phyloP scores from a whole-genome alignment of 2,797 vertebrate genomes.

The Xyrichtys novacula region DNA sequence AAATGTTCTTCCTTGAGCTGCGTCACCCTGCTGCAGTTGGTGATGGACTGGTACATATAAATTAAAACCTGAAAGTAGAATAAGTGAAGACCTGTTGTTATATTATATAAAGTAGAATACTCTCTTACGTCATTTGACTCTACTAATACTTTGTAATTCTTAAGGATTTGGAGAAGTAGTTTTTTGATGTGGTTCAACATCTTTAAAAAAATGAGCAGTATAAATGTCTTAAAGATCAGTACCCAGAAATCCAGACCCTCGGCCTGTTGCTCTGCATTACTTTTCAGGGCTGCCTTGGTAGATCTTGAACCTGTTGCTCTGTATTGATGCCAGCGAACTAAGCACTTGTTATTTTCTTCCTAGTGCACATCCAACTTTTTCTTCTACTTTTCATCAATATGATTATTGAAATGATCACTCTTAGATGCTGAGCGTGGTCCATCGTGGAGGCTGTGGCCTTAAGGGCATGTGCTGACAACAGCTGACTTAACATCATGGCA shows the following conservation, averaged over 20 bases:
- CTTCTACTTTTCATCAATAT: conserved; percentile 27
- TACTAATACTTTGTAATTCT: background rate
- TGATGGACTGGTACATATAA: no score
- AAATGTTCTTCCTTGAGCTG: no score
- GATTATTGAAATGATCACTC: conserved; percentile 55
- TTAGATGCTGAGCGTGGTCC: conserved; percentile 40
- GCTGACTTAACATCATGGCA: conserved; percentile 84
- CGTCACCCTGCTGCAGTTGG: no score
- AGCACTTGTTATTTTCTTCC: conserved; percentile 22
- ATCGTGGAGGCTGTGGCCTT: conserved; percentile 31
- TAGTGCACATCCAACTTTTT: background rate
- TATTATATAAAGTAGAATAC: background rate
- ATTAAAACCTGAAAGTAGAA: no score
- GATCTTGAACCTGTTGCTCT: conserved; percentile 16
- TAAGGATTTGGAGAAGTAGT: background rate
- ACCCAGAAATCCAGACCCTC: background rate
- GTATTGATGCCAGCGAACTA: conserved; percentile 23
- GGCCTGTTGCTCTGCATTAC: background rate
- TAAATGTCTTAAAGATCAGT: no score
- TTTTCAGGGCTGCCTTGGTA: background rate
- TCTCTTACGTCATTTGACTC: background rate
- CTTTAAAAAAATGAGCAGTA: conserved; percentile 5
- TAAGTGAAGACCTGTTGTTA: background rate
- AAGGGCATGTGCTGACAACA: conserved; percentile 73
- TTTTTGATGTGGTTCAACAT: background rate